Base-by-base conservation (phyloP, 2,797 vertebrate genomes). In the Rhabdomys pumilio region DNA sequence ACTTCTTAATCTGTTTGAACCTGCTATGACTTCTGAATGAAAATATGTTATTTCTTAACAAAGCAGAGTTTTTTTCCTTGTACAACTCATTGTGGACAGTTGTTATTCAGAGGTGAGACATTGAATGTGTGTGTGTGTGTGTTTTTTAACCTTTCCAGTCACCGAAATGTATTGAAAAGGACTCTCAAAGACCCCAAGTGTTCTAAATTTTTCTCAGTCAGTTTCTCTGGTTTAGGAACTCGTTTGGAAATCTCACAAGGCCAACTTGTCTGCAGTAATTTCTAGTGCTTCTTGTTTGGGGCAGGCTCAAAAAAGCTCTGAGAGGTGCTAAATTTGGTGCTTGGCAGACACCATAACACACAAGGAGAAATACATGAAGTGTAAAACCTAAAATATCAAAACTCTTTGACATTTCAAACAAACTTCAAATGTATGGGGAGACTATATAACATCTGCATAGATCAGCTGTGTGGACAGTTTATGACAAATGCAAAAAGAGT, bases 211-310 rank as follows among this genome's bases (percentile, higher is more conserved):
- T 96, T 97, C 95, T 97, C 92, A 97, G 91, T 96, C 96, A 76
- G 65, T 96, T 98, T 98, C 96, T 85, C 97, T 96, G 97, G 97
- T 97, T 97, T 97, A 97, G 94, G 93, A 96, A 96, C 97, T 96
- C 95, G 91, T 96, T 98, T 98, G 96, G 97, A 98, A 98, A 95
- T 97, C 96, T 97, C 96, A 98, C 98, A 98, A 97, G 97, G 96
- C 96, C 91, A 95, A 97, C 96, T 97, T 98, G 97, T 97, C 97
- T 98, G 97, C 95, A 90, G 96, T 92, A 97, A 97, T 98, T 98
- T 98, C 96, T 96, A 98, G 94, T 96, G 91, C 95, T 98, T 96
- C 96, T 98, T 98, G 97, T 97, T 97, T 97, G 94, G 96, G 96
- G 77, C 89, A 96, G 95, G 94, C 97, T 97, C 91, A 96, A 96